phyloP scores from a whole-genome alignment of 2,113 vertebrate genomes.

The Lophius piscatorius region DNA sequence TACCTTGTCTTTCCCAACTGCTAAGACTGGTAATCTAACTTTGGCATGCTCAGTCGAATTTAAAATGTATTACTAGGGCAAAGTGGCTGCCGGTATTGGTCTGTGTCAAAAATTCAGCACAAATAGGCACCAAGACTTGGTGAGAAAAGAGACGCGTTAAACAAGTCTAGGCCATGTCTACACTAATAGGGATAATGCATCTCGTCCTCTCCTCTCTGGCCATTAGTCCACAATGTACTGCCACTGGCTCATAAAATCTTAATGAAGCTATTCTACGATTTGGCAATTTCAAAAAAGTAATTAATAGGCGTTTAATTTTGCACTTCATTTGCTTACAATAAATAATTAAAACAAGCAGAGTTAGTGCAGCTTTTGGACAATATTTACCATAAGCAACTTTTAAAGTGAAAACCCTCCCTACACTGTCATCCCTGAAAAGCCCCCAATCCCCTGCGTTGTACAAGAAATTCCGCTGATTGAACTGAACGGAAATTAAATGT shows the following conservation, averaged over 20 bases:
- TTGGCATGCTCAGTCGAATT: conserved; percentile 47
- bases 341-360: too few relatives aligned
- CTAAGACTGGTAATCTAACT: conserved; percentile 54
- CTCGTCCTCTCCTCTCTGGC: too few relatives aligned
- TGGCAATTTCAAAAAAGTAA: neutral
- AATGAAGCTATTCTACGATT: neutral
- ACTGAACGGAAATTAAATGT: too few relatives aligned
- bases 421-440: too few relatives aligned
- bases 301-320: too few relatives aligned
- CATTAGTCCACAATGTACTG: neutral
- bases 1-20: conserved; percentile 39
- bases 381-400: too few relatives aligned
- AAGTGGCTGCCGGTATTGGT: conserved; percentile 56
- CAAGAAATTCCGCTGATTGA: too few relatives aligned
- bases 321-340: too few relatives aligned
- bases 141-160: conserved; percentile 5
- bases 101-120: conserved; percentile 18
- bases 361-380: too few relatives aligned
- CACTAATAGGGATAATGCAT: conserved; percentile 6
- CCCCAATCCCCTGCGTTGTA: too few relatives aligned
- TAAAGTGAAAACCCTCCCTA: too few relatives aligned
- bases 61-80: conserved; percentile 66
- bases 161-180: neutral
- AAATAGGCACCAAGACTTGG: neutral
- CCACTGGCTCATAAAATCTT: neutral